Base-by-base conservation (phyloP, 1,140 invertebrate genomes). In the Rhopalosiphum padi region DNA sequence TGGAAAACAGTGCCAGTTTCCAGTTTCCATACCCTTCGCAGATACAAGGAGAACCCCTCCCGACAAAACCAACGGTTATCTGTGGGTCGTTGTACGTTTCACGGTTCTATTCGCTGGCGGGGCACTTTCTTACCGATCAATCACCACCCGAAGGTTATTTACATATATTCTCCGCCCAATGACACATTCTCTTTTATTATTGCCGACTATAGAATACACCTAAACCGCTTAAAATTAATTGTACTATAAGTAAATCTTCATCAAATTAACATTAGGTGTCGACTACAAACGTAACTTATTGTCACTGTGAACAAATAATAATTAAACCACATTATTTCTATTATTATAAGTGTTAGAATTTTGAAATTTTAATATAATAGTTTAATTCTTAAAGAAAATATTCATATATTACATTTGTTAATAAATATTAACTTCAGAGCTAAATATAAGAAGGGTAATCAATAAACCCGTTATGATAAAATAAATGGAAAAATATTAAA, bases 91-190 rank as follows among this genome's bases (percentile, higher is more conserved):
- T 23, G 35, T 89, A 37, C 23, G 30, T 53, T 89, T 53, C 48
- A 89, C 86, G 43, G 86, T 87, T 48, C 86, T 87, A 25, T 22
- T 48, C 30, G 18, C 5, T 46, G 86, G 46, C 35, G 21, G 9
- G 51, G 23, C 88, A 60, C 53, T 90, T 60, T 90, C 53, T 90
- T 43, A 25, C 35, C 53, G 88, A 90, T 90, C 37, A 90, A 60
- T 90, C 51, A 90, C 35, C 48, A 30, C 88, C 53, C 53, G 53
- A 90, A 60, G 88, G 88, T 90, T 43, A 60, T 90, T 90, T 90
- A 90, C 53, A 60, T 41, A 90, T 41, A 77, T 41, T 30, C n/a
- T 23, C 8, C 11, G 22, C n/a, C n/a, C 48, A 55, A 55, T 37
- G n/a, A 37, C 48, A 60, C 53, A 41, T 60, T 90, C 51, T 89